Conservation (phyloP, 2,113 vertebrate species). For the Barnardius zonarius region DNA sequence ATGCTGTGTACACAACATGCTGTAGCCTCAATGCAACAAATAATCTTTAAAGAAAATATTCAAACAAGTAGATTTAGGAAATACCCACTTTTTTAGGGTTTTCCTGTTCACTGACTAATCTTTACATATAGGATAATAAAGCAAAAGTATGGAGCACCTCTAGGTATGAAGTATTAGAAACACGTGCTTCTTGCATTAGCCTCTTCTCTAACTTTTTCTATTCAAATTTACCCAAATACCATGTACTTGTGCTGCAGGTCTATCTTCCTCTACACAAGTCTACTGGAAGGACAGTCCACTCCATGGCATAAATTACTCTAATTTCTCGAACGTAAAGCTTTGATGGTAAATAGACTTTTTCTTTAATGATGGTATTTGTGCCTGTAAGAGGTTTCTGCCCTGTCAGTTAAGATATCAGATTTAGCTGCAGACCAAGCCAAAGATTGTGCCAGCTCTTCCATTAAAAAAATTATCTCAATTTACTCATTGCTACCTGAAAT, state of each 20-base stretch:
- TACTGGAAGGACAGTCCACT: background rate
- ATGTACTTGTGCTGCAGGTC: background rate
- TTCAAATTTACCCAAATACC: background rate
- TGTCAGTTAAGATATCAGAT: background rate
- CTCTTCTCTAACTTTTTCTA: background rate
- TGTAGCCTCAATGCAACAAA: background rate
- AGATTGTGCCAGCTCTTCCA: background rate
- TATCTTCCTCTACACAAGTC: background rate
- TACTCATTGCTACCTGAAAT: slow-evolving; percentile 11
- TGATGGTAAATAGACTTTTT: background rate
- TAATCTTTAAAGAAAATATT: background rate
- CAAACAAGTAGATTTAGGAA: background rate
- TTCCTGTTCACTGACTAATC: background rate
- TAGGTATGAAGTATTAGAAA: background rate
- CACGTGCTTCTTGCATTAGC: background rate
- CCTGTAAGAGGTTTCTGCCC: background rate
- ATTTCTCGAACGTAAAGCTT: background rate
- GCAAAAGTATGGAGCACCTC: background rate
- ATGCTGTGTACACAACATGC: background rate
- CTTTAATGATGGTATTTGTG: background rate
- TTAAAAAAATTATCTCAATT: background rate
- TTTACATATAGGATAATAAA: background rate
- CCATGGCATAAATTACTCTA: background rate
- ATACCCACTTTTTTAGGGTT: background rate
- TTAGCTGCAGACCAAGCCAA: background rate